A percentile compares a stretch with the other conserved stretches of the same genome.
phyloP scores from a whole-genome alignment of 2,888 invertebrate species.

The Sceliomorpha sp. region DNA sequence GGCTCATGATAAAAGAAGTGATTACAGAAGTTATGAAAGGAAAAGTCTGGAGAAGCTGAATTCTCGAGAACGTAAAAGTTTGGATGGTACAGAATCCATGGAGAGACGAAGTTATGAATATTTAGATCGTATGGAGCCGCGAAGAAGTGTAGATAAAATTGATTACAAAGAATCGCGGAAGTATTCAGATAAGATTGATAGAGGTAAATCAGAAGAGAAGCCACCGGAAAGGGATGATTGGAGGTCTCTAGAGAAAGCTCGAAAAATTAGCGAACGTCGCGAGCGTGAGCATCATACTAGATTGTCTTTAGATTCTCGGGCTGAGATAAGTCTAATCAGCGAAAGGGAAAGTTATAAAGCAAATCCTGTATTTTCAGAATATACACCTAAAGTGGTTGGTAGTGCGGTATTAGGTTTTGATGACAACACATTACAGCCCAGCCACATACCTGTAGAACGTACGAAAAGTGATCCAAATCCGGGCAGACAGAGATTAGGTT shows the following conservation, averaged over 20 bases:
- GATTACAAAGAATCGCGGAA: constrained; percentile 60
- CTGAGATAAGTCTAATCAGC: constrained; percentile 65
- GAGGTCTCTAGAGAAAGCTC: constrained; percentile 74
- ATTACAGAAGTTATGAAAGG: constrained; percentile 54
- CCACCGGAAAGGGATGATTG: constrained; percentile 76
- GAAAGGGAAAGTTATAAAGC: constrained; percentile 73
- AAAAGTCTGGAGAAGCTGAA: constrained; percentile 64
- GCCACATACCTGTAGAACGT: constrained; percentile 87
- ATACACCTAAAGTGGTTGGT: constrained; percentile 85
- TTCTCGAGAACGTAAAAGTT: constrained; percentile 62
- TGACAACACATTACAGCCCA: constrained; percentile 65
- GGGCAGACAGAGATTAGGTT: constrained; percentile 86
- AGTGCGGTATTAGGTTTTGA: constrained; percentile 76
- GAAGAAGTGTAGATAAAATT: constrained; percentile 59
- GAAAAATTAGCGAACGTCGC: constrained; percentile 72
- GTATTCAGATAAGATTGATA: constrained; percentile 50
- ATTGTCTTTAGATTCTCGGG: constrained; percentile 68
- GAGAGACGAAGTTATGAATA: constrained; percentile 67
- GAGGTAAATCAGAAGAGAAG: constrained; percentile 66
- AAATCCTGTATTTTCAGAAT: constrained; percentile 82
- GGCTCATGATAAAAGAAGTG: constrained; percentile 53
- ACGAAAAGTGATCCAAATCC: constrained; percentile 94
- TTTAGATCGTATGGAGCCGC: constrained; percentile 59
- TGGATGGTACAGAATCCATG: constrained; percentile 61
- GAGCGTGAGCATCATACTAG: constrained; percentile 69